These are phyloP conservation scores for Hemithea aestivaria DNA, from an alignment of 2,888 invertebrate genomes.

Conservation along the genomic window DNA sequence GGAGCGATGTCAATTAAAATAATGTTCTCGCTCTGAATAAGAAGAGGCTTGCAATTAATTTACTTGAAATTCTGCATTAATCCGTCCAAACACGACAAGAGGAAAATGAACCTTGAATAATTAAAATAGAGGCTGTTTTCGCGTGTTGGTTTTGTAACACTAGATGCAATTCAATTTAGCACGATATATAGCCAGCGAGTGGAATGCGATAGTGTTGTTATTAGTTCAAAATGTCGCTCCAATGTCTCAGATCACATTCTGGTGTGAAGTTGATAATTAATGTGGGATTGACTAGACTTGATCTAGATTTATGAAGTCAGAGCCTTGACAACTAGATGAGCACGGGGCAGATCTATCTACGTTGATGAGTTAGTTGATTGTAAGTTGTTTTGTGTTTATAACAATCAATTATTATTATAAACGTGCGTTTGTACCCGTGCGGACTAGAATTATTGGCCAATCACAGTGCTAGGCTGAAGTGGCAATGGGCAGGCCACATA, in stretches of 20 bases:
- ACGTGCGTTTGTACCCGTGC: no score
- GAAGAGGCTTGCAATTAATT: slow-evolving; percentile 46
- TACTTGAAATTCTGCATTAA: slow-evolving; percentile 52
- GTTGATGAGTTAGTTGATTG: no score
- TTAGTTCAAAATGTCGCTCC: slow-evolving; percentile 6
- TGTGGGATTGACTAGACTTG: slow-evolving; percentile 5
- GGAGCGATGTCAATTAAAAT: slow-evolving; percentile 44
- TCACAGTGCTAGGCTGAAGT: no score
- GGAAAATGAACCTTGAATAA: slow-evolving; percentile 4
- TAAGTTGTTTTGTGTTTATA: no score
- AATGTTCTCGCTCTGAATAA: slow-evolving; percentile 37
- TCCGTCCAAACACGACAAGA: slow-evolving; percentile 27
- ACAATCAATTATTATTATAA: no score
- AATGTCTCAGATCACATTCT: slow-evolving; percentile 5
- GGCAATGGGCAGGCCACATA: no score
- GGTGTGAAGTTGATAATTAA: slow-evolving; percentile 5
- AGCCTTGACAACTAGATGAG: no score
- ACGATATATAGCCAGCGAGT: slow-evolving; percentile 15
- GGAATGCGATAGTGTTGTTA: slow-evolving; percentile 13
- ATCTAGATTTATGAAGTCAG: neutral
- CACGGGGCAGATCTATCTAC: no score
- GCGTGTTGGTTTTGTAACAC: slow-evolving; percentile 5
- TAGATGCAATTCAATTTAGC: slow-evolving; percentile 28
- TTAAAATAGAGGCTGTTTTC: slow-evolving; percentile 9
- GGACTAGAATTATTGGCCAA: no score